These are phyloP conservation scores for Ibycter americanus DNA, from an alignment of 2,797 vertebrate genomes.

Conservation along the genomic window DNA sequence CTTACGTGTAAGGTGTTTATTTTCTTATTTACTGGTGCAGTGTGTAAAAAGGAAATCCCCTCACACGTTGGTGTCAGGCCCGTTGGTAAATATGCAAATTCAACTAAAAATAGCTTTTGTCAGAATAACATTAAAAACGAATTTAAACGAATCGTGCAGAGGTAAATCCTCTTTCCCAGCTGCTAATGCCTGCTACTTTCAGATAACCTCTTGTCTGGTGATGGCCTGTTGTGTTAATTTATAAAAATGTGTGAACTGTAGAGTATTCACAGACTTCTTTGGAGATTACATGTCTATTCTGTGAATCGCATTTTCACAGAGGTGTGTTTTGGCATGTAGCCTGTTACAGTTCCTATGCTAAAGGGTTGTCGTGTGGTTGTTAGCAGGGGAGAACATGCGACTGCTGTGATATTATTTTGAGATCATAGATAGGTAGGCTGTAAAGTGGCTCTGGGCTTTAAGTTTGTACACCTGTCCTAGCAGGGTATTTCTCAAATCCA, in stretches of 20 bases:
- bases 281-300: fast-evolving
- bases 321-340: background rate
- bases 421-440: background rate
- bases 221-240: too few species aligned
- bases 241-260: fast-evolving
- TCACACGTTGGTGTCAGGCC: background rate
- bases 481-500: background rate
- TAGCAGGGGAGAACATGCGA: fast-evolving
- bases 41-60: background rate
- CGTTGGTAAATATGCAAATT: background rate
- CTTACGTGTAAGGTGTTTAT: fast-evolving
- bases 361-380: fast-evolving
- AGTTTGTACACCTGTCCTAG: too few species aligned
- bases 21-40: fast-evolving
- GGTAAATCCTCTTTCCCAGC: background rate
- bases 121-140: too few species aligned
- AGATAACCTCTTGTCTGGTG: fast-evolving
- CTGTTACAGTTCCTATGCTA: fast-evolving
- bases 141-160: background rate
- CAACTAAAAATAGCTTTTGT: background rate
- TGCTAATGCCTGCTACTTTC: background rate
- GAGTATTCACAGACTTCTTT: too few species aligned
- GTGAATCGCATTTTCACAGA: fast-evolving
- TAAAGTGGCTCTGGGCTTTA: fast-evolving
- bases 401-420: fast-evolving